A percentile compares a stretch with the other conserved stretches of the same genome.
These are phyloP conservation scores for Scomber colias DNA, from an alignment of 2,113 vertebrate species.

Conservation along the genomic window DNA sequence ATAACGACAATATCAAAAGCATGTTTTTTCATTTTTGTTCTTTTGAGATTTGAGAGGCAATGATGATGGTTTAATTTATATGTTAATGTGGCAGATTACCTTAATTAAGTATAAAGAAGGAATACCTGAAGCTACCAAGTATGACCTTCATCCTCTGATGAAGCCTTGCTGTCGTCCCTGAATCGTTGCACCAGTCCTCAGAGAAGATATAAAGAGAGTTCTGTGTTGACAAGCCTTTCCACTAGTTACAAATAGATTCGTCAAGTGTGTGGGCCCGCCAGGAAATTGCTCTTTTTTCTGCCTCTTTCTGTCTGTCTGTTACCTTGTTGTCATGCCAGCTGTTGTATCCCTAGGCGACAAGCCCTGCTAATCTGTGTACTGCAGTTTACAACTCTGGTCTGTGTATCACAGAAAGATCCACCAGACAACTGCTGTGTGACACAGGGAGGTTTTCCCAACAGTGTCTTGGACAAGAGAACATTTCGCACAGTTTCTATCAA, in stretches of 20 bases:
- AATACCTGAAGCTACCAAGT: no score
- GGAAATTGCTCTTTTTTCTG: conserved; percentile 54
- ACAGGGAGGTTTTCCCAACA: conserved; percentile 49
- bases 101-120: no score
- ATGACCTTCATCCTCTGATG: no score
- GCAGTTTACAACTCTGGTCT: conserved; percentile 43
- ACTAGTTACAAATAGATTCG: conserved; percentile 59
- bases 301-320: conserved; percentile 49
- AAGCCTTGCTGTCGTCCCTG: neutral
- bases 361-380: conserved; percentile 60
- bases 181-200: neutral
- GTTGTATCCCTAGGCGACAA: conserved; percentile 72
- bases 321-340: conserved; percentile 77
- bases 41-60: neutral
- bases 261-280: conserved; percentile 54
- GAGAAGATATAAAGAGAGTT: conserved; percentile 28
- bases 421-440: conserved; percentile 47
- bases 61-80: no score
- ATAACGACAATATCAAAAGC: neutral
- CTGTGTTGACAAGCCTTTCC: conserved; percentile 61
- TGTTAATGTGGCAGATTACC: no score
- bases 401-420: conserved; percentile 58
- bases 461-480: conserved; percentile 17
- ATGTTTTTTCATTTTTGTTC: conserved; percentile 1
- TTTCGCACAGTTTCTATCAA: conserved; percentile 6